A percentile compares a stretch with the other conserved stretches of the same genome.
Conservation (phyloP, 2,888 invertebrate species). For the Eurytoma adleriae region DNA sequence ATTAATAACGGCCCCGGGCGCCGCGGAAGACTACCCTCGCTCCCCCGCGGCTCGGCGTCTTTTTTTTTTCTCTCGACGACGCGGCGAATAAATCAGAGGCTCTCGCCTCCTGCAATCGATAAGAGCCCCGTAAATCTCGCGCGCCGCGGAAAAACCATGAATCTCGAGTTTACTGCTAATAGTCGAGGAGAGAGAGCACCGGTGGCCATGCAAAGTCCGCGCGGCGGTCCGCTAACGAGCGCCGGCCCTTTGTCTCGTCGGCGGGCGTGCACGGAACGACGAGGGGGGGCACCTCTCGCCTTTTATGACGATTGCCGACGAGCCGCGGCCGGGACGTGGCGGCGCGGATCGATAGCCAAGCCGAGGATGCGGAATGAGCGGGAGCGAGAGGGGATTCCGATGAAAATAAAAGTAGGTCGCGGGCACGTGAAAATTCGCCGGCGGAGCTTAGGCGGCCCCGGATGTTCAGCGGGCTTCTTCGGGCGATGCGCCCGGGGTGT, state of each 20-base stretch:
- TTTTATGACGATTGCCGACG: constrained; percentile 18
- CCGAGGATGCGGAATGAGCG: neutral
- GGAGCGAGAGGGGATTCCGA: constrained; percentile 14
- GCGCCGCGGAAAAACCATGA: too few relatives aligned
- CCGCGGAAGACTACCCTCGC: too few relatives aligned
- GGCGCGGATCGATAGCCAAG: constrained; percentile 24
- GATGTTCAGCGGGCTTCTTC: too few relatives aligned
- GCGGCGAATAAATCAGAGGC: too few relatives aligned
- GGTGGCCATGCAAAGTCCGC: neutral
- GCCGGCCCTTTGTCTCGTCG: neutral
- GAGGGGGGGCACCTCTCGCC: neutral
- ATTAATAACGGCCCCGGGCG: too few relatives aligned
- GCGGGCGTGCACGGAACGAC: neutral
- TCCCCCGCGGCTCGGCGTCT: too few relatives aligned
- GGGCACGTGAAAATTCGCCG: constrained; percentile 17
- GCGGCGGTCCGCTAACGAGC: neutral
- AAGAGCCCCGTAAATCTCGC: too few relatives aligned
- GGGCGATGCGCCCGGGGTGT: too few relatives aligned
- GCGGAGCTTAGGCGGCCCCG: neutral
- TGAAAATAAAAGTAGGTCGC: constrained; percentile 44
- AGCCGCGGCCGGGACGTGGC: neutral
- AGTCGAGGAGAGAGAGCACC: too few relatives aligned
- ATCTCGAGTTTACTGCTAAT: too few relatives aligned
- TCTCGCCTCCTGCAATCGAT: too few relatives aligned
- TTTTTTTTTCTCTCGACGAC: too few relatives aligned